These are phyloP conservation scores for Okamejei kenojei DNA, from an alignment of 2,797 vertebrate species.

Conservation along the genomic window DNA sequence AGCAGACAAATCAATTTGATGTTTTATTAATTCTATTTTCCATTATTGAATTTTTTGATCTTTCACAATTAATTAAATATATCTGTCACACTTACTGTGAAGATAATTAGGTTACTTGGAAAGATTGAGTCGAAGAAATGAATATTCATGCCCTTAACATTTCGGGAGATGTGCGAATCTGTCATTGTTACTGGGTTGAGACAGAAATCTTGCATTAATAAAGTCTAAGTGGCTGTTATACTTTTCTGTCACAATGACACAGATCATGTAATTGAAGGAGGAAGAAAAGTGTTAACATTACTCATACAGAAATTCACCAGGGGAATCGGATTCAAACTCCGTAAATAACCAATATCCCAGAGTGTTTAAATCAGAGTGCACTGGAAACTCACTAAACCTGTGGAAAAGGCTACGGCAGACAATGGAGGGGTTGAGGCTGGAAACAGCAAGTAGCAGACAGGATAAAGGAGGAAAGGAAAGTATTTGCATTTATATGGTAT, in stretches of 20 bases:
- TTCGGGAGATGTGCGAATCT: constrained; percentile 1
- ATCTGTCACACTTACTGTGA: constrained; percentile 20
- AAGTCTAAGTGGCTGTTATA: background rate
- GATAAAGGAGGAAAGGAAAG: background rate
- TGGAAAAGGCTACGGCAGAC: background rate
- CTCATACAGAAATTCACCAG: background rate
- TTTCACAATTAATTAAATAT: background rate
- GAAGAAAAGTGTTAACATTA: background rate
- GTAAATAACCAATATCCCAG: background rate
- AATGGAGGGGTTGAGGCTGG: background rate
- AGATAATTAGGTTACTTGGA: background rate
- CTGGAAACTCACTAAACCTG: background rate
- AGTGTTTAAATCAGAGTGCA: background rate
- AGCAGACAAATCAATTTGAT: background rate
- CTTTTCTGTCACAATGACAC: constrained; percentile 12
- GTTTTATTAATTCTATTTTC: background rate
- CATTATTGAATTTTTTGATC: background rate
- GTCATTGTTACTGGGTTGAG: background rate
- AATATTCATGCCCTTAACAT: constrained; percentile 17
- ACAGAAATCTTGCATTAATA: background rate
- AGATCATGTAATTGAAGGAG: background rate
- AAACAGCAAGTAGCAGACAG: background rate
- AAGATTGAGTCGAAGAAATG: constrained; percentile 19
- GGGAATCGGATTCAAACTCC: background rate
- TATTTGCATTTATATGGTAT: too few relatives aligned